Conservation (phyloP, 37 sponge, comb jelly and placozoan species). For the Halisarca cf. caerulea region DNA sequence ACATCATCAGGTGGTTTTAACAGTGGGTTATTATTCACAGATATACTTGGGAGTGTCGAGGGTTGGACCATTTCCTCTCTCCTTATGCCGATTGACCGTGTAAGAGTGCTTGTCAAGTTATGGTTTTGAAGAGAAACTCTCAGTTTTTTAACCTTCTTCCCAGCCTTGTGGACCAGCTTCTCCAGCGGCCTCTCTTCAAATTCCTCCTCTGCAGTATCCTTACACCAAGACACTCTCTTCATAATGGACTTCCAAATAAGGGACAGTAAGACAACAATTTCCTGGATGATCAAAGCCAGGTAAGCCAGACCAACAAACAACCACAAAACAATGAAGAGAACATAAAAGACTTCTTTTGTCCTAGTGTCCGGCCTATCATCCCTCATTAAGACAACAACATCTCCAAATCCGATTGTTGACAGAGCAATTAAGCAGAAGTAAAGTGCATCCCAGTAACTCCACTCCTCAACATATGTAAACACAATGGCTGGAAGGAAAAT, state of each 20-base stretch:
- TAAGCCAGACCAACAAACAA: conserved; percentile 31
- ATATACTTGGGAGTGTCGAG: too few species aligned
- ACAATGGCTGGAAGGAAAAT: conserved; percentile 24
- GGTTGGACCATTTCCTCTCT: too few species aligned
- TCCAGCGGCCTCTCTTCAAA: conserved; percentile 23
- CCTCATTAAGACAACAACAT: conserved; percentile 15
- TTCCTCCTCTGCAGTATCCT: background rate
- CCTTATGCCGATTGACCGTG: too few species aligned
- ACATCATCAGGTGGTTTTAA: too few species aligned
- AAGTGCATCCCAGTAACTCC: conserved; percentile 10
- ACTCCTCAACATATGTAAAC: conserved; percentile 9
- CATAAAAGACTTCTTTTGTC: background rate
- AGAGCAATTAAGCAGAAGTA: conserved; percentile 34
- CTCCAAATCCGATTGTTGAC: conserved; percentile 49
- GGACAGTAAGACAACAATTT: background rate
- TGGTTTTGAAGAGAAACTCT: background rate
- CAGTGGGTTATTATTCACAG: too few species aligned
- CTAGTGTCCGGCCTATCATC: background rate
- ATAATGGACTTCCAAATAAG: background rate
- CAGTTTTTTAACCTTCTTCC: background rate
- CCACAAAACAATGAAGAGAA: conserved; percentile 18
- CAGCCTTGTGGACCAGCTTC: conserved; percentile 22
- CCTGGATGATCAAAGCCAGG: conserved; percentile 18
- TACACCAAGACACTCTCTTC: background rate
- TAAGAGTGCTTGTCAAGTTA: too few species aligned